Evolutionary conservation across 2,888 invertebrate species (phyloP).

Genomic region (Calameuta filiformis): DNA sequence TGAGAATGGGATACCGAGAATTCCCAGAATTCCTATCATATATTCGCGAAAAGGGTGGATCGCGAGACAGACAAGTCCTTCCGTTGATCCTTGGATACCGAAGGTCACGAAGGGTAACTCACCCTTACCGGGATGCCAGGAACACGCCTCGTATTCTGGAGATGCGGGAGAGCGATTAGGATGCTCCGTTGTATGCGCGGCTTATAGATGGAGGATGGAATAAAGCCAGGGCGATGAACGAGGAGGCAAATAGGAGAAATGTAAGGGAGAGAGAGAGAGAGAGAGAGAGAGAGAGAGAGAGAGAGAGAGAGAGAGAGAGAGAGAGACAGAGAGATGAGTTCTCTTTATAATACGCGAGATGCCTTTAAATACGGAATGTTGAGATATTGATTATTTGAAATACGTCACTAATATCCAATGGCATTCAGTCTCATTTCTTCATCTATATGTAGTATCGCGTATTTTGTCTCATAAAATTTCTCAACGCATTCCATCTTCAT

Average conservation of each 20-base stretch:
- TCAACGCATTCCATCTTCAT: no score
- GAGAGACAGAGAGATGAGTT: conserved; percentile 27
- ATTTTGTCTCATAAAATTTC: no score
- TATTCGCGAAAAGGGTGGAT: conserved; percentile 29
- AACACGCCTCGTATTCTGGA: conserved; percentile 30
- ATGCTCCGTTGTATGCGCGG: conserved; percentile 37
- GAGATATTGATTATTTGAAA: conserved; percentile 49
- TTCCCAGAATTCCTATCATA: conserved; percentile 40
- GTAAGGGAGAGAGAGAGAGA: conserved; percentile 9
- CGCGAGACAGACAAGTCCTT: conserved; percentile 24
- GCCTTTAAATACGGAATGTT: conserved; percentile 46
- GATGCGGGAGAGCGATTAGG: conserved; percentile 45
- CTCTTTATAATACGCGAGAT: conserved; percentile 43
- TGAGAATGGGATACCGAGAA: conserved; percentile 37
- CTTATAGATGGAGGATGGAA: conserved; percentile 29
- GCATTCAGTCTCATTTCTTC: not conserved
- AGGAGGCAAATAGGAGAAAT: not conserved
- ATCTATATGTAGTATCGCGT: no score
- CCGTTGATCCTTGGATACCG: conserved; percentile 35
- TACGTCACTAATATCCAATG: conserved; percentile 43
- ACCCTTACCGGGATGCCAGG: conserved; percentile 1
- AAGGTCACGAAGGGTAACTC: conserved; percentile 17
- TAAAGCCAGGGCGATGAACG: not conserved
- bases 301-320: conserved; percentile 13
- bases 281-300: conserved; percentile 22